Evolutionary conservation across 2,113 vertebrate species (phyloP).

Genomic region (Neomonachus schauinslandi): DNA sequence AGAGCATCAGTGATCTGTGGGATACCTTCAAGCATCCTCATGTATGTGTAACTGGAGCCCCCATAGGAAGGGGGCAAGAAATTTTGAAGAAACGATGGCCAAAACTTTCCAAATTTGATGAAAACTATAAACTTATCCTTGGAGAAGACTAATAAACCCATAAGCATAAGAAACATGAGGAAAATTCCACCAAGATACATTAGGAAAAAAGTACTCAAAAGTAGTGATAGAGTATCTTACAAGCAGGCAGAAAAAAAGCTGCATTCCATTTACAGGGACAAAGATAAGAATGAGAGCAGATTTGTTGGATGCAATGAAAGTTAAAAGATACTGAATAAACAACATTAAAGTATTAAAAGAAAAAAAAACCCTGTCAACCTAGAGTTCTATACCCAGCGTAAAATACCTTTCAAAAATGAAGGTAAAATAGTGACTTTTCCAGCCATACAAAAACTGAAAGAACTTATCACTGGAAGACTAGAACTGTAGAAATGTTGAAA

Average conservation of each 20-base stretch:
- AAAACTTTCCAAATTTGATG: neutral
- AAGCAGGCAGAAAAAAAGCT: neutral
- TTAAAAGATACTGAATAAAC: neutral
- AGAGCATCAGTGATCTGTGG: neutral
- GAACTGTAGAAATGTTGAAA: neutral
- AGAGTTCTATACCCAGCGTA: neutral
- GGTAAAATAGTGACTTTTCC: neutral
- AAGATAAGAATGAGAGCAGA: neutral
- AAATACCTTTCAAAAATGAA: neutral
- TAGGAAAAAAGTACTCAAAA: neutral
- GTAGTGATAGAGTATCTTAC: neutral
- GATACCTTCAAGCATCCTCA: neutral
- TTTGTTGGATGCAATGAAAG: neutral
- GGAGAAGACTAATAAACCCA: neutral
- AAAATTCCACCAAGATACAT: neutral
- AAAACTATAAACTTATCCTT: neutral
- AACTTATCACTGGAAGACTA: neutral
- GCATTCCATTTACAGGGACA: neutral
- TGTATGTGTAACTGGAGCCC: neutral
- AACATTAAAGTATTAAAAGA: neutral
- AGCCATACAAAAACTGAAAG: neutral
- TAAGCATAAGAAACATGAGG: neutral
- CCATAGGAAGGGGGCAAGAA: fast-evolving
- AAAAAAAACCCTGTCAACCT: neutral
- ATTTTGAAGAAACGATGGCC: neutral